Percentiles rank a stretch among this genome's conserved stretches.
These are phyloP conservation scores for Chanos chanos DNA, from an alignment of 2,797 vertebrate species.

Conservation along the genomic window DNA sequence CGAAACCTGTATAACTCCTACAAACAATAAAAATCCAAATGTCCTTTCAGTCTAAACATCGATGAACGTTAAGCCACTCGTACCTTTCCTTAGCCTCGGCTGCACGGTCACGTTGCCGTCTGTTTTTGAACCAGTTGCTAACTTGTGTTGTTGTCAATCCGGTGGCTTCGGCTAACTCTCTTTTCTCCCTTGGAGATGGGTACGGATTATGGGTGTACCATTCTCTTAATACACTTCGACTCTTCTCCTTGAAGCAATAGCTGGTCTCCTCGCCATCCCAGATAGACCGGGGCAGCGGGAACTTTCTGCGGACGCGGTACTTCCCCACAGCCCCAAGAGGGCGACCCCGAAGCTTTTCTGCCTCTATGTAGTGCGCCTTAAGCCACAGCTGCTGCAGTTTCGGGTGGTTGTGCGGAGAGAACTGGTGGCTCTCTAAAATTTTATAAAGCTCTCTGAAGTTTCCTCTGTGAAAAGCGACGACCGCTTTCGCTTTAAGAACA, in stretches of 20 bases:
- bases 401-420: conserved; percentile 90
- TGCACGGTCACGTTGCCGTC: conserved; percentile 86
- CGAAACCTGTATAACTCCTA: too few relatives aligned
- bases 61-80: conserved; percentile 53
- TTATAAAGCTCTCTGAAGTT: conserved; percentile 95
- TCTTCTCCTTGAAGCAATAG: conserved; percentile 98
- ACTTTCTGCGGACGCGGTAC: conserved; percentile 92
- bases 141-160: conserved; percentile 84
- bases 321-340: conserved; percentile 92
- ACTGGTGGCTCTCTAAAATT: conserved; percentile 92
- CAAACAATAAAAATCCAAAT: too few relatives aligned
- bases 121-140: conserved; percentile 98
- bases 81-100: conserved; percentile 88
- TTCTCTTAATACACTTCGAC: conserved; percentile 86
- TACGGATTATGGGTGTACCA: conserved; percentile 92
- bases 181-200: conserved; percentile 85
- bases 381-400: conserved; percentile 95
- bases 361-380: conserved; percentile 92
- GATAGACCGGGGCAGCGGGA: conserved; percentile 89
- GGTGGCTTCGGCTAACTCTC: conserved; percentile 80
- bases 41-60: background rate
- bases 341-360: conserved; percentile 88
- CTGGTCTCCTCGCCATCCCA: conserved; percentile 96
- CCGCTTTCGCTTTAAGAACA: conserved; percentile 93
- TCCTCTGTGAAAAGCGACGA: conserved; percentile 90